phyloP scores from a whole-genome alignment of 2,888 invertebrate genomes.

The Drosophila leonis region DNA sequence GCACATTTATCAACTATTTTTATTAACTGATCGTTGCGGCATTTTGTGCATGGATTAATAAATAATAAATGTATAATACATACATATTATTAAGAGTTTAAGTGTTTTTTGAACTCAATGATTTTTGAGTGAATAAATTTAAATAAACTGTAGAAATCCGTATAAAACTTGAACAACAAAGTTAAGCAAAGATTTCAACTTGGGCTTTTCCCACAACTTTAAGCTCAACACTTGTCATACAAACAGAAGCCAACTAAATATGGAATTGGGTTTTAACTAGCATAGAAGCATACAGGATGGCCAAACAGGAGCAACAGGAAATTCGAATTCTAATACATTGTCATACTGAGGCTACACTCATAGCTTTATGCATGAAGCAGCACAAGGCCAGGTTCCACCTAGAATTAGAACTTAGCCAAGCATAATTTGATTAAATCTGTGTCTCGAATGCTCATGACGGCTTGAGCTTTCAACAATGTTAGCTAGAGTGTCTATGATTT shows the following conservation, averaged over 20 bases:
- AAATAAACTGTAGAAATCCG: background rate
- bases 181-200: background rate
- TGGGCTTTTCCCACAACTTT: too few relatives aligned
- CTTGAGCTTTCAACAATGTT: too few relatives aligned
- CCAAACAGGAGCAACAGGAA: background rate
- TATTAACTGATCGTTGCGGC: conserved; percentile 9
- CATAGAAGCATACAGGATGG: background rate
- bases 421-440: too few relatives aligned
- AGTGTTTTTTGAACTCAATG: conserved; percentile 1
- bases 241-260: background rate
- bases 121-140: background rate
- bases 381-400: too few relatives aligned
- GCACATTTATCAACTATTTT: conserved; percentile 6
- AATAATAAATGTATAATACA: conserved; percentile 3
- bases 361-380: too few relatives aligned
- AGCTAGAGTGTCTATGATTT: too few relatives aligned
- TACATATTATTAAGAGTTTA: conserved; percentile 2
- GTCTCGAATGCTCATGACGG: too few relatives aligned
- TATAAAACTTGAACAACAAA: too few relatives aligned
- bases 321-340: background rate
- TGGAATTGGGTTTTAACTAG: background rate
- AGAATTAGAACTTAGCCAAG: background rate
- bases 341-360: background rate
- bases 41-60: conserved; percentile 1
- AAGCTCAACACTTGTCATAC: background rate